Base-by-base conservation (phyloP, 2,113 vertebrate genomes). In the Dasypus novemcinctus region DNA sequence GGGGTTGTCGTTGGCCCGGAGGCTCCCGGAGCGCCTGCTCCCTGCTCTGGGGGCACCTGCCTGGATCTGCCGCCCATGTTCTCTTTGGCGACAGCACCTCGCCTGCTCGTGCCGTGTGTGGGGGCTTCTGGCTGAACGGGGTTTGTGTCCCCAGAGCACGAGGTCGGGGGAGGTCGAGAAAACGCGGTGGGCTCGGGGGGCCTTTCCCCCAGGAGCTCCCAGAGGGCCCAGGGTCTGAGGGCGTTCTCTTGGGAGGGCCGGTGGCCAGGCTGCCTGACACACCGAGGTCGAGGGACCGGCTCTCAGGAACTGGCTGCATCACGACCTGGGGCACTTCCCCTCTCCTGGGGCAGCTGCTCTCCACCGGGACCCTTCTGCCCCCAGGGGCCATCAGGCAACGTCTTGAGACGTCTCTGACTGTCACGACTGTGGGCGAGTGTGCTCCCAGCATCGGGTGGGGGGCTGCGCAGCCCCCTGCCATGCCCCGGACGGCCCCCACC, bases 11-110 rank as follows among this genome's bases (percentile, higher is more conserved):
- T n/a, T n/a, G n/a, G n/a, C n/a, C n/a, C n/a, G n/a, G n/a, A n/a
- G n/a, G n/a, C n/a, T n/a, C n/a, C n/a, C n/a, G n/a, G n/a, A n/a
- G n/a, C n/a, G n/a, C n/a, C n/a, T n/a, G n/a, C n/a, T n/a, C n/a
- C n/a, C n/a, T n/a, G n/a, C n/a, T n/a, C 17, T 38, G 54, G 7
- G 9, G 64, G 13, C n/a, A 3, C 63, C 33, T 74, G 2, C 21
- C 1, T 31, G 11, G 59, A 1, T 13, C 59, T 15, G 61, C n/a
- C 15, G 21, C 0, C 21, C 0, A 0, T 1, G 10, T 14, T 20
- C 33, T 71, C 43, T 49, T 2, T 31, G 17, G 41, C 23, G 7
- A 29, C 54, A 21, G 23, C 46, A 71, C 27, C 1, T 43, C 25
- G 18, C 54, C 33, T 13, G 20, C 87, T 5, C 3, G 13, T 12